Evolutionary conservation across 92 coral and sea anemone species (phyloP).

Genomic region (Palythoa heliodiscus): DNA sequence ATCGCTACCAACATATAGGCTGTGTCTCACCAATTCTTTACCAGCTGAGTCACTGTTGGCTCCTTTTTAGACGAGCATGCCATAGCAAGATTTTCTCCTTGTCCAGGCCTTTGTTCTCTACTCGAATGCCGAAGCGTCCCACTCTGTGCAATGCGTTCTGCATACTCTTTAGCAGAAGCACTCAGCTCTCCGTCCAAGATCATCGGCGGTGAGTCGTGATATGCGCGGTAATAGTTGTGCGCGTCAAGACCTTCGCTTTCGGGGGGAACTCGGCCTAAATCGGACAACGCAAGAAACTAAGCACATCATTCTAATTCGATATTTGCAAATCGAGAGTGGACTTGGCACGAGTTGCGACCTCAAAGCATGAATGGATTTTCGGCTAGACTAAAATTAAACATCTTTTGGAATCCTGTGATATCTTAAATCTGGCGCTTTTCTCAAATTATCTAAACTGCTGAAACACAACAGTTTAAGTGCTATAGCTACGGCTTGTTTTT

Average conservation of each 20-base stretch:
- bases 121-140: constrained; percentile 77
- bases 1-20: no score
- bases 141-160: constrained; percentile 60
- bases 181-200: constrained; percentile 64
- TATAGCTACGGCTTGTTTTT: no score
- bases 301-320: background rate
- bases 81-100: constrained; percentile 88
- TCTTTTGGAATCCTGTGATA: no score
- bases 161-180: constrained; percentile 67
- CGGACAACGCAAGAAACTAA: background rate
- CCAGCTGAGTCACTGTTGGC: background rate
- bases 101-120: constrained; percentile 60
- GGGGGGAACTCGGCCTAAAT: background rate
- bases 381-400: no score
- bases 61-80: constrained; percentile 57
- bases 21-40: constrained; percentile 5
- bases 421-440: no score
- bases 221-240: constrained; percentile 74
- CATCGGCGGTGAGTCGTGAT: constrained; percentile 68
- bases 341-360: no score
- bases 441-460: no score
- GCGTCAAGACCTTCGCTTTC: constrained; percentile 62
- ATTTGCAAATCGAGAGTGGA: no score
- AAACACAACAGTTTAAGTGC: no score
- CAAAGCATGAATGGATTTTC: no score